Conservation (phyloP, 2,113 vertebrate genomes). For the Onychorhynchus coronatus region DNA sequence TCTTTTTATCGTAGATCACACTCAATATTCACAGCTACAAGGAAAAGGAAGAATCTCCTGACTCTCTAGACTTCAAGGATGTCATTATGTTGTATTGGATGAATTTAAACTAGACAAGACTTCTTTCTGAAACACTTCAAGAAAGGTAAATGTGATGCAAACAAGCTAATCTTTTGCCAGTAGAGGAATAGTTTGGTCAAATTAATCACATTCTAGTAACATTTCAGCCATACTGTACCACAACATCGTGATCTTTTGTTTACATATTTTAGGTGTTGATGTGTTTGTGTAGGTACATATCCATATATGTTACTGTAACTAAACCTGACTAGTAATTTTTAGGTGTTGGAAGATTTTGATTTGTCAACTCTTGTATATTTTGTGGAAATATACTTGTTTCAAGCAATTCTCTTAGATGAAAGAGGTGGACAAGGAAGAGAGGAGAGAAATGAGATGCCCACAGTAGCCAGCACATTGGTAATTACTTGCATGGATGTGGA, state of each 20-base stretch:
- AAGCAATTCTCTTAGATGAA: neutral
- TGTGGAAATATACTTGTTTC: neutral
- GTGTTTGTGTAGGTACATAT: neutral
- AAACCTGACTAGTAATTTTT: neutral
- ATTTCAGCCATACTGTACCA: neutral
- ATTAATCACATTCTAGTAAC: neutral
- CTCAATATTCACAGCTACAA: neutral
- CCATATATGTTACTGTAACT: neutral
- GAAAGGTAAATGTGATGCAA: slow-evolving; percentile 14
- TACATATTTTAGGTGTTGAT: neutral
- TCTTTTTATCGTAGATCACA: neutral
- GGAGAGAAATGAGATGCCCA: neutral
- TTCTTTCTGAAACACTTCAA: neutral
- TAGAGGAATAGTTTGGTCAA: neutral
- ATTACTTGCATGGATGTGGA: neutral
- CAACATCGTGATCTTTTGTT: neutral
- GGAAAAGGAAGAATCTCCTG: neutral
- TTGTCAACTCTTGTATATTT: neutral
- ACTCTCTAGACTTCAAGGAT: neutral
- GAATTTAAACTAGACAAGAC: neutral
- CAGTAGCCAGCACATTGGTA: neutral
- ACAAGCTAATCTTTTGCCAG: neutral
- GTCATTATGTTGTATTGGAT: neutral
- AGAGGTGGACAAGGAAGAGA: neutral
- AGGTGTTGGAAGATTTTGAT: neutral